Conservation (phyloP, 2,113 vertebrate species). For the Lasiurus borealis region DNA sequence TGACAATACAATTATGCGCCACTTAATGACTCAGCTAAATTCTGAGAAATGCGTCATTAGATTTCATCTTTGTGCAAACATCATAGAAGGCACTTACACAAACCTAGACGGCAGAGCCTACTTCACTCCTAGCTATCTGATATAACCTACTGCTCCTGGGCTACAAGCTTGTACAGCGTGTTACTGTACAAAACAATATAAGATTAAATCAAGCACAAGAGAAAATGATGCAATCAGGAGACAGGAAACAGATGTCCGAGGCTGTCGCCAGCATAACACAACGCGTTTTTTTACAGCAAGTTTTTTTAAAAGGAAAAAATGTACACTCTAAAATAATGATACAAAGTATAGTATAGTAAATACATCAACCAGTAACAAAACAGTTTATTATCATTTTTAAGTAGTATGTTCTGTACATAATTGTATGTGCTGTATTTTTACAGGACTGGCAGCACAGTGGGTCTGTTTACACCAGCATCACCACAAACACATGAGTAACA, state of each 20-base stretch:
- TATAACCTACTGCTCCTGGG: background rate
- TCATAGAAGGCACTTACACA: background rate
- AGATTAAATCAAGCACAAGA: background rate
- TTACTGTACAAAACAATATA: background rate
- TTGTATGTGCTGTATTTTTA: background rate
- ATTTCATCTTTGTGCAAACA: background rate
- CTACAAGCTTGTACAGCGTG: background rate
- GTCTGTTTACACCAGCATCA: background rate
- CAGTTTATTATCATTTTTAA: background rate
- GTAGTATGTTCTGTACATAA: background rate
- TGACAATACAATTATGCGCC: background rate
- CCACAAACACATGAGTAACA: background rate
- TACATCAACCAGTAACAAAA: background rate
- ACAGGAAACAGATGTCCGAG: background rate
- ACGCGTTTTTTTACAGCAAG: background rate
- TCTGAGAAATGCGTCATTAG: background rate
- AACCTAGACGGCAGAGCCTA: background rate
- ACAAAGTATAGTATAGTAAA: background rate
- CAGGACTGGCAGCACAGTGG: background rate
- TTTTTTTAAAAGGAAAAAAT: background rate
- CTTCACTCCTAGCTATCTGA: background rate
- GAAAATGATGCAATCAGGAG: background rate
- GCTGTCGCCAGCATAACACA: background rate
- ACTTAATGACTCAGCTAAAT: background rate
- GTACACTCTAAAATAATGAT: background rate